Evolutionary conservation across 1,140 invertebrate species (phyloP).

Genomic region (Proctacanthus coquilletti): DNA sequence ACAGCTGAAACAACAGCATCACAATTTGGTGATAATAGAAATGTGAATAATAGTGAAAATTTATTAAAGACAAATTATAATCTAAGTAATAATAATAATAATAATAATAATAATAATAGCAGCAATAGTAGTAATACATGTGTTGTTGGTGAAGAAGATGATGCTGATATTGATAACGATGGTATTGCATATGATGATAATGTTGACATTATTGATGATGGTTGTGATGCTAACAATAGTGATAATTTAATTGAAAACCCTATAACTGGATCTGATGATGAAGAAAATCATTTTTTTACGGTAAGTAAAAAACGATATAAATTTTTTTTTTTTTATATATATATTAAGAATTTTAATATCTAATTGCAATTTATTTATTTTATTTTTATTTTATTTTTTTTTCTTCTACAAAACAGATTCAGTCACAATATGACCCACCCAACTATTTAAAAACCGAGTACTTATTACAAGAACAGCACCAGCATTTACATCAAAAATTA

Average conservation of each 20-base stretch:
- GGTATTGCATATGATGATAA: too few species aligned
- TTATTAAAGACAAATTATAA: not conserved
- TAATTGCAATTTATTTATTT: too few species aligned
- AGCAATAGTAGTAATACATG: not conserved
- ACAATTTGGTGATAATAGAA: not conserved
- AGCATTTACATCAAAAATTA: too few species aligned
- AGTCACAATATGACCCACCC: too few species aligned
- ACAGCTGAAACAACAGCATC: not conserved
- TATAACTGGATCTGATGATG: not conserved
- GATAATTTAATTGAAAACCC: not conserved
- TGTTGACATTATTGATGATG: not conserved
- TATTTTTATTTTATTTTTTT: too few species aligned
- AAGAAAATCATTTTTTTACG: not conserved
- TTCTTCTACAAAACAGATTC: too few species aligned
- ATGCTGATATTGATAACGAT: constrained; percentile 1
- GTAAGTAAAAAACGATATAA: not conserved
- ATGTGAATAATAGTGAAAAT: constrained; percentile 1
- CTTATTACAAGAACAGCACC: too few species aligned
- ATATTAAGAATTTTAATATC: too few species aligned
- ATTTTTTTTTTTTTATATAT: not conserved
- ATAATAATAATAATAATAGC: not conserved
- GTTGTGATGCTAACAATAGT: not conserved
- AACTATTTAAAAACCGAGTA: too few species aligned
- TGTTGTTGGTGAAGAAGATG: not conserved
- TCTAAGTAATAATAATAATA: not conserved